These are phyloP conservation scores for Podarcis raffonei DNA, from an alignment of 2,113 vertebrate species.

Conservation along the genomic window DNA sequence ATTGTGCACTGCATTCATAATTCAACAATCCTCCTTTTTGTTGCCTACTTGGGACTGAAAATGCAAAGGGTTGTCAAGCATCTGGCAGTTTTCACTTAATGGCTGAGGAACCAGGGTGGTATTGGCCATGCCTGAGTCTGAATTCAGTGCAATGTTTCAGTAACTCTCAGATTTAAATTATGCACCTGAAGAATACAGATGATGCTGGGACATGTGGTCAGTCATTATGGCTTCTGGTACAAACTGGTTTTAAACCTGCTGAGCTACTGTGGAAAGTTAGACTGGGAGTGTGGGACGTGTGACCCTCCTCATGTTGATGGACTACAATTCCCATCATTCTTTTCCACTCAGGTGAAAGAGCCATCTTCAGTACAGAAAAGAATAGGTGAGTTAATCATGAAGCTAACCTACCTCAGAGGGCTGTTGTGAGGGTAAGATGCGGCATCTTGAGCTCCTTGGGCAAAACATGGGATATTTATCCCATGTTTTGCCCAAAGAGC, in stretches of 20 bases:
- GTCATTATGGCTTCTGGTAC: neutral
- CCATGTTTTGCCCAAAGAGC: no score
- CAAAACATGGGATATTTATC: neutral
- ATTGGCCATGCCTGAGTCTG: neutral
- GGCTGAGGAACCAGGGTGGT: neutral
- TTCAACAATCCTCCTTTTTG: neutral
- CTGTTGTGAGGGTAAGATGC: neutral
- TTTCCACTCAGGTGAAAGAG: neutral
- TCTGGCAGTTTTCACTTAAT: neutral
- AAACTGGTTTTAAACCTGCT: neutral
- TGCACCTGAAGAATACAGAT: neutral
- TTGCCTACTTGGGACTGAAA: neutral
- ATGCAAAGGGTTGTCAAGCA: neutral
- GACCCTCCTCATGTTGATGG: no score
- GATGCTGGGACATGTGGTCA: neutral
- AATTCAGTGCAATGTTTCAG: neutral
- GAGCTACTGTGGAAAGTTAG: no score
- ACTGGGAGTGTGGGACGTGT: no score
- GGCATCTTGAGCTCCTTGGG: neutral
- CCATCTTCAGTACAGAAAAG: neutral
- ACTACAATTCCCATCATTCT: no score
- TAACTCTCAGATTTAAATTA: neutral
- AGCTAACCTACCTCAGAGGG: neutral
- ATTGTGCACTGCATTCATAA: no score
- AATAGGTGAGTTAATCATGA: neutral